Percentiles rank a stretch among this genome's conserved stretches.
Evolutionary conservation across 2,113 vertebrate genomes (phyloP).

Genomic region (Astatotilapia flaviijosephi): DNA sequence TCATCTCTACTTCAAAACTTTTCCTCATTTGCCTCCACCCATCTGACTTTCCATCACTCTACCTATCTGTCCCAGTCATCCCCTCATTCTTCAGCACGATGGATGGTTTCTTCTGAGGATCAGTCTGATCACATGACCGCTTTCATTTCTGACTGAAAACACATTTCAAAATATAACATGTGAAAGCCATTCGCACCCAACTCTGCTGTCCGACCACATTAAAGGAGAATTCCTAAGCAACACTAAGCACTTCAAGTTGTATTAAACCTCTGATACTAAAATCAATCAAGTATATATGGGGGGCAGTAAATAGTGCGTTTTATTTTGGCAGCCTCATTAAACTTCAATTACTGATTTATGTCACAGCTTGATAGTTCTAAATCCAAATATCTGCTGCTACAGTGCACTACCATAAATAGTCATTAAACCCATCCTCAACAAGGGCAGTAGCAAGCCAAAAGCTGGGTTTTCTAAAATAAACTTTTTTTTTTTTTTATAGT

Average conservation of each 20-base stretch:
- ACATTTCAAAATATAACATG: slow-evolving; percentile 34
- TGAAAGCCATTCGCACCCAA: slow-evolving; percentile 20
- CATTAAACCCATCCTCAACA: not conserved
- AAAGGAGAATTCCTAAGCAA: slow-evolving; percentile 21
- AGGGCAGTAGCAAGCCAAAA: not conserved
- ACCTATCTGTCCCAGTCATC: slow-evolving; percentile 24
- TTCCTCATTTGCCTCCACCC: slow-evolving; percentile 9
- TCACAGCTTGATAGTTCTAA: not conserved
- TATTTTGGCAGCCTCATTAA: slow-evolving; percentile 37
- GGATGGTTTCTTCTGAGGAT: slow-evolving; percentile 40
- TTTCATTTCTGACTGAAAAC: slow-evolving; percentile 38
- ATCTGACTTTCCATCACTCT: slow-evolving; percentile 20
- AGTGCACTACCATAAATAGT: not conserved
- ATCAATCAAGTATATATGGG: slow-evolving; percentile 20
- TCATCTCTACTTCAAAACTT: slow-evolving; percentile 34
- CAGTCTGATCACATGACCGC: slow-evolving; percentile 20
- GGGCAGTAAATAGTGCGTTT: slow-evolving; percentile 8
- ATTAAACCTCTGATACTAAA: slow-evolving; percentile 15
- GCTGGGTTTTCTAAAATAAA: not conserved
- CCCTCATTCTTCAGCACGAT: slow-evolving; percentile 38
- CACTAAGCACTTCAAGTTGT: slow-evolving; percentile 14
- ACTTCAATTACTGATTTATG: slow-evolving; percentile 13
- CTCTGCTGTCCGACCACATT: slow-evolving; percentile 7
- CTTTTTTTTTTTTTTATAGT: not conserved
- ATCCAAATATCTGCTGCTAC: not conserved